phyloP scores from a whole-genome alignment of 1,140 invertebrate genomes.

The Microplitis mediator region DNA sequence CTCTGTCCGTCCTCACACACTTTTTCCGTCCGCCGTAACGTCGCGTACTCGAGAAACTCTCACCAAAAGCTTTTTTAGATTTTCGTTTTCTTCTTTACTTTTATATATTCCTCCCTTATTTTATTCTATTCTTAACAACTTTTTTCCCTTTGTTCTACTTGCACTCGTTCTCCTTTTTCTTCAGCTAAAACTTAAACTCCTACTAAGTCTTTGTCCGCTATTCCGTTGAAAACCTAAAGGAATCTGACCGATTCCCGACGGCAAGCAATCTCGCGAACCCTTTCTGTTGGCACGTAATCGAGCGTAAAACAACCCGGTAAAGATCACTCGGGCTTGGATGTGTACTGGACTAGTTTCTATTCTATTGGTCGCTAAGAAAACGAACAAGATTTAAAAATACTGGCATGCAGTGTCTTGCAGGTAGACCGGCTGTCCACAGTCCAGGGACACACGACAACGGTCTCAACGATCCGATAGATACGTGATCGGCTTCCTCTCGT shows the following conservation, averaged over 20 bases:
- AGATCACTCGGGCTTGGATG: constrained; percentile 36
- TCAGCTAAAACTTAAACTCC: background rate
- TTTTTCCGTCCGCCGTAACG: constrained; percentile 21
- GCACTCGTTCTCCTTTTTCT: background rate
- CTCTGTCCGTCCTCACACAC: background rate
- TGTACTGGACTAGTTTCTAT: background rate
- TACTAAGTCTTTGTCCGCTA: too few relatives aligned
- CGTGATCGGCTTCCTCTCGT: constrained; percentile 23
- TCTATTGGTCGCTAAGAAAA: background rate
- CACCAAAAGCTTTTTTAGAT: constrained; percentile 38
- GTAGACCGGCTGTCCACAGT: background rate
- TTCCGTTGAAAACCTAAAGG: too few relatives aligned
- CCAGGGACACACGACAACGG: background rate
- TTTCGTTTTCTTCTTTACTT: constrained; percentile 23
- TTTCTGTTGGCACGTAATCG: constrained; percentile 53
- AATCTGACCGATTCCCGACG: constrained; percentile 3
- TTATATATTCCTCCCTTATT: constrained; percentile 24
- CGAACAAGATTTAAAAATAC: background rate
- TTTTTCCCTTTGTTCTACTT: background rate
- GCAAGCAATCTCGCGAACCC: constrained; percentile 48
- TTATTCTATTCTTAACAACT: background rate
- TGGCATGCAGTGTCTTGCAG: background rate
- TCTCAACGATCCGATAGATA: constrained; percentile 2
- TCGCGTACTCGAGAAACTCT: constrained; percentile 39
- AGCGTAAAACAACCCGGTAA: constrained; percentile 55